These are phyloP conservation scores for Pachycephus smyrnensis DNA, from an alignment of 2,888 invertebrate species.

Conservation along the genomic window DNA sequence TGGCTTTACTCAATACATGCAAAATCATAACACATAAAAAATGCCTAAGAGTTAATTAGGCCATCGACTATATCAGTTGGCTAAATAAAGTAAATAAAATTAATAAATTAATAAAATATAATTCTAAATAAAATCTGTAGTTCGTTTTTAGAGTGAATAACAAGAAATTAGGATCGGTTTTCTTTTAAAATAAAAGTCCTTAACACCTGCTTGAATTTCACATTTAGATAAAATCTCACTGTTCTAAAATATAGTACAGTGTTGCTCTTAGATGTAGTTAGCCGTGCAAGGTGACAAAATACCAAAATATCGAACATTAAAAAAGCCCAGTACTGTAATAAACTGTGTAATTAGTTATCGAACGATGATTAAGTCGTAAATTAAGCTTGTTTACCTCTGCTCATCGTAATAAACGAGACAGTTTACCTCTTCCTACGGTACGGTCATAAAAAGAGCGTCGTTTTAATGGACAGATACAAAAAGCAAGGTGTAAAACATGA, in stretches of 20 bases:
- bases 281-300: conserved; percentile 20
- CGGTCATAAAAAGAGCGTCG: conserved; percentile 32
- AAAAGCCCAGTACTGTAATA: conserved; percentile 30
- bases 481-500: conserved; percentile 40
- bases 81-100: neutral
- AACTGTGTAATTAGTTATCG: conserved; percentile 43
- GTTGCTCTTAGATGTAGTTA: neutral
- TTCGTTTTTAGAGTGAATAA: neutral
- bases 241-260: neutral
- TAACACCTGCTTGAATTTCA: neutral
- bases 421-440: conserved; percentile 25
- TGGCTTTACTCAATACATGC: neutral
- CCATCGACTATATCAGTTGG: neutral
- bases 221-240: neutral
- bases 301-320: conserved; percentile 35
- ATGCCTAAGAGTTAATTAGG: neutral
- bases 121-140: too few species aligned
- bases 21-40: neutral
- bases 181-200: neutral
- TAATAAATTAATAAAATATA: too few species aligned
- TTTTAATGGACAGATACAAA: conserved; percentile 30
- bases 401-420: conserved; percentile 17
- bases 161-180: neutral
- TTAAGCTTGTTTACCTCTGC: conserved; percentile 35
- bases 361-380: conserved; percentile 43